phyloP scores from a whole-genome alignment of 2,797 vertebrate species.

The Urocyon cinereoargenteus region DNA sequence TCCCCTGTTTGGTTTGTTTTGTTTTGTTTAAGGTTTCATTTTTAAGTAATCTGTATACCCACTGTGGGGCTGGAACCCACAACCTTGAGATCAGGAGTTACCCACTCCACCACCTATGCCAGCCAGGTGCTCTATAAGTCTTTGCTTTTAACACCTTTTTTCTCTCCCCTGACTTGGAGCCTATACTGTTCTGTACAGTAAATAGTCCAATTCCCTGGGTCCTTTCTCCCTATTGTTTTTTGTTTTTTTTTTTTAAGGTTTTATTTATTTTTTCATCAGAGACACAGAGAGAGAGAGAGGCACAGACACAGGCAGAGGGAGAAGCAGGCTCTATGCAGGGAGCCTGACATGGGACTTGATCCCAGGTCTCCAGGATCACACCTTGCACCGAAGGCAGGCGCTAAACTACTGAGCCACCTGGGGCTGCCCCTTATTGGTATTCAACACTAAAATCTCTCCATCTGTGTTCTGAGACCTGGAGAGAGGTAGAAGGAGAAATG shows the following conservation, averaged over 20 bases:
- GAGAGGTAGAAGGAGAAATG: neutral
- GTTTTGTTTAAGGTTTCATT: neutral
- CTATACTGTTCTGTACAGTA: neutral
- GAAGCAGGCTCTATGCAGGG: too few relatives aligned
- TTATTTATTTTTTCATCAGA: too few relatives aligned
- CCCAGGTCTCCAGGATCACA: too few relatives aligned
- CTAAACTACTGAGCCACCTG: too few relatives aligned
- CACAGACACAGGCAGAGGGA: too few relatives aligned
- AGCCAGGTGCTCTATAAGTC: neutral
- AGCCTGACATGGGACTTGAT: too few relatives aligned
- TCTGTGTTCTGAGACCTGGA: constrained; percentile 24
- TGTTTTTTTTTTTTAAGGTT: too few relatives aligned
- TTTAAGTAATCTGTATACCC: neutral
- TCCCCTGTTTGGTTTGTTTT: too few relatives aligned
- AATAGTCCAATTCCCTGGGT: neutral
- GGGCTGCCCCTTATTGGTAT: neutral
- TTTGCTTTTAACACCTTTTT: neutral
- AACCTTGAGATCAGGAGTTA: neutral
- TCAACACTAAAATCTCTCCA: constrained; percentile 41
- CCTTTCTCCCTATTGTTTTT: neutral
- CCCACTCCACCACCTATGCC: neutral
- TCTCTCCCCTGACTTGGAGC: neutral
- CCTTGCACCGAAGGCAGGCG: too few relatives aligned
- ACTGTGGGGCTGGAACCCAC: neutral
- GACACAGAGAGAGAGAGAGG: too few relatives aligned